Evolutionary conservation across 2,797 vertebrate species (phyloP).

Genomic region (Adrianichthys oophorus): DNA sequence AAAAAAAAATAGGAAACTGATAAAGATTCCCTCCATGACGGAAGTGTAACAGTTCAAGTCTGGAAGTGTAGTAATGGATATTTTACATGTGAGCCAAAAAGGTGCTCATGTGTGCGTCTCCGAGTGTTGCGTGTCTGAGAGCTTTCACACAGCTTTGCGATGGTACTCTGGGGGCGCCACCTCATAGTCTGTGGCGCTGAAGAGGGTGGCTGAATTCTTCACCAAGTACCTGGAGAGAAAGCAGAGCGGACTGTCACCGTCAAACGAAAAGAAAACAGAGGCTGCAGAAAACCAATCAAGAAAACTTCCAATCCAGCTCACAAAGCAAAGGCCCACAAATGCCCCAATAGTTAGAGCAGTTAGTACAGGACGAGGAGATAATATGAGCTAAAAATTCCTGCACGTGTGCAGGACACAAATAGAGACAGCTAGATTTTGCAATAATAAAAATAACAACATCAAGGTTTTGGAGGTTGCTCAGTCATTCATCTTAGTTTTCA

Average conservation of each 20-base stretch:
- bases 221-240: slow-evolving; percentile 85
- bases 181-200: slow-evolving; percentile 92
- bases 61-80: slow-evolving; percentile 14
- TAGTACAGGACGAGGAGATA: too few species aligned
- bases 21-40: slow-evolving; percentile 10
- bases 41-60: slow-evolving; percentile 44
- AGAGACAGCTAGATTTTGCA: too few species aligned
- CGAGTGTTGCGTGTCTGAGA: slow-evolving; percentile 7
- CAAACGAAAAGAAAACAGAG: background rate
- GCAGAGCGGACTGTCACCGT: slow-evolving; percentile 2
- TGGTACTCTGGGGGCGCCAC: slow-evolving; percentile 95
- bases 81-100: slow-evolving; percentile 32
- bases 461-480: too few species aligned
- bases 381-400: too few species aligned
- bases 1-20: background rate
- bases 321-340: too few species aligned
- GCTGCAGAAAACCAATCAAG: background rate
- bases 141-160: slow-evolving; percentile 87
- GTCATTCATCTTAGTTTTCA: too few species aligned
- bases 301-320: too few species aligned
- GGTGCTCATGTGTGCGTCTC: slow-evolving; percentile 1
- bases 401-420: too few species aligned
- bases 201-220: slow-evolving; percentile 88
- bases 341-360: too few species aligned
- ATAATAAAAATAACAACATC: too few species aligned